Evolutionary conservation across 2,113 vertebrate species (phyloP).

Genomic region (Burhinus oedicnemus): DNA sequence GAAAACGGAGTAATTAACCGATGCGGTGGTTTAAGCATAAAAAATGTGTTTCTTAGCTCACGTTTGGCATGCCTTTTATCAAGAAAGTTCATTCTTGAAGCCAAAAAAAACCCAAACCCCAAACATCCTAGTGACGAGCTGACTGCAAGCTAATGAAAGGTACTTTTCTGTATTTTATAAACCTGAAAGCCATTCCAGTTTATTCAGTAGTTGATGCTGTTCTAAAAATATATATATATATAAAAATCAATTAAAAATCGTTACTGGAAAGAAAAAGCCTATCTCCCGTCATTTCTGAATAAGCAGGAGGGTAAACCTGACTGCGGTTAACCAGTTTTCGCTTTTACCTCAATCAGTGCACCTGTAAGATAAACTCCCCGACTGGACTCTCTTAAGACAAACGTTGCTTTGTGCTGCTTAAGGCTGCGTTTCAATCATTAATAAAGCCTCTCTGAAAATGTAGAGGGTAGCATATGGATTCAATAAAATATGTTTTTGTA

Average conservation of each 20-base stretch:
- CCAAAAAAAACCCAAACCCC: neutral
- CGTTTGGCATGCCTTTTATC: neutral
- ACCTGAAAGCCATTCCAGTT: neutral
- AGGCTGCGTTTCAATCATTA: constrained; percentile 75
- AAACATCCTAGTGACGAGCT: neutral
- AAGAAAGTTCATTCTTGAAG: neutral
- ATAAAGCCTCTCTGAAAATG: constrained; percentile 74
- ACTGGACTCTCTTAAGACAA: constrained; percentile 74
- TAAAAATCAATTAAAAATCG: neutral
- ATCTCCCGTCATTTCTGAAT: constrained; percentile 20
- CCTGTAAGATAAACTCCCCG: constrained; percentile 80
- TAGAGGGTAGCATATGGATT: constrained; percentile 79
- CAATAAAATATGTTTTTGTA: constrained; percentile 85
- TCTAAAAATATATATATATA: neutral
- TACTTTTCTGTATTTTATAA: neutral
- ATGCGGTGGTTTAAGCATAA: neutral
- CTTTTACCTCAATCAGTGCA: constrained; percentile 74
- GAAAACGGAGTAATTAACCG: neutral
- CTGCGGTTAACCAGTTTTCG: constrained; percentile 9
- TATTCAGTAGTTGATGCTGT: neutral
- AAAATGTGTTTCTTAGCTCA: neutral
- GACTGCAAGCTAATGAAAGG: neutral
- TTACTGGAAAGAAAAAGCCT: constrained; percentile 20
- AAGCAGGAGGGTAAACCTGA: constrained; percentile 18
- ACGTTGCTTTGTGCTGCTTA: constrained; percentile 75